Evolutionary conservation across 2,888 invertebrate species (phyloP).

Genomic region (Eupithecia insigniata): DNA sequence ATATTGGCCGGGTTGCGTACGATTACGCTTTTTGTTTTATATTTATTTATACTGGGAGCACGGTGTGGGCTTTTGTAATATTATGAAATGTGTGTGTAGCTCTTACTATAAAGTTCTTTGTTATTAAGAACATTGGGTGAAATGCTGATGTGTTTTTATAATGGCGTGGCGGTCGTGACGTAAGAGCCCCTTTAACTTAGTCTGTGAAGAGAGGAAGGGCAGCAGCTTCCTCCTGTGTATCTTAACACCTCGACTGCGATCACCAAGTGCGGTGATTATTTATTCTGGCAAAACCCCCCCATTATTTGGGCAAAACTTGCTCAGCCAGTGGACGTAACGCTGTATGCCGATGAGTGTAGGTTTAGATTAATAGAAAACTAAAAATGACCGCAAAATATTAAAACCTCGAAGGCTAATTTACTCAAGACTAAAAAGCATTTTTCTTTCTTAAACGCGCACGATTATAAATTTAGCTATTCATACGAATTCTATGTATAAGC

Average conservation of each 20-base stretch:
- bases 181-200: background rate
- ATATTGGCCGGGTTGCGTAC: conserved; percentile 63
- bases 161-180: background rate
- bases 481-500: background rate
- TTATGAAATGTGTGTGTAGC: background rate
- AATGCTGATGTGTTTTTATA: background rate
- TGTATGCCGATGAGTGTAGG: background rate
- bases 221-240: background rate
- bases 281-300: background rate
- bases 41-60: conserved; percentile 48
- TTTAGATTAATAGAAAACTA: background rate
- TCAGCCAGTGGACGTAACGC: too few relatives aligned
- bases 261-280: background rate
- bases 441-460: background rate
- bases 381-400: background rate
- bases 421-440: background rate
- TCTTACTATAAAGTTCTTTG: background rate
- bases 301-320: background rate
- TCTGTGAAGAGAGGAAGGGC: background rate
- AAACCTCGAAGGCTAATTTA: background rate
- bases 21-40: conserved; percentile 58
- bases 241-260: background rate
- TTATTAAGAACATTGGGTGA: background rate
- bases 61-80: background rate
- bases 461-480: background rate